phyloP scores from a whole-genome alignment of 2,113 vertebrate genomes.

The Varanus komodoensis region DNA sequence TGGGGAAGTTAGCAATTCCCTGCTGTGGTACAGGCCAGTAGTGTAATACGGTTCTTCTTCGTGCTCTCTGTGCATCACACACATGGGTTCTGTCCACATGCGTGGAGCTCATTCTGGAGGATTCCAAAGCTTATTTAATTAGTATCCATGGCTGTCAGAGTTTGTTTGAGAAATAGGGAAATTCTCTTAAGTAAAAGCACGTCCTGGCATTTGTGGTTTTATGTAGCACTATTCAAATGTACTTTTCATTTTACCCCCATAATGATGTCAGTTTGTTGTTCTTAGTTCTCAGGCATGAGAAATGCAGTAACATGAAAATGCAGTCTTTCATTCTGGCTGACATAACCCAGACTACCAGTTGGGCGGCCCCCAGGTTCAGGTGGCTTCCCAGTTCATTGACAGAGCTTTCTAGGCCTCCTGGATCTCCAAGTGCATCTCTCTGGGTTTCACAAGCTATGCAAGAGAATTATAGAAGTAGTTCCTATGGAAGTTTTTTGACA shows the following conservation, averaged over 20 bases:
- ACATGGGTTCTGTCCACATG: too few relatives aligned
- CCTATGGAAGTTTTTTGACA: neutral
- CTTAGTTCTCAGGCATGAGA: neutral
- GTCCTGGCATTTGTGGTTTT: neutral
- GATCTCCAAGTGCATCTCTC: neutral
- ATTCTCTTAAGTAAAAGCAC: neutral
- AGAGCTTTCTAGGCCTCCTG: neutral
- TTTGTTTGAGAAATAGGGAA: neutral
- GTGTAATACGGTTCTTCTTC: neutral
- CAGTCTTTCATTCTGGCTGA: neutral
- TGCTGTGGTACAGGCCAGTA: neutral
- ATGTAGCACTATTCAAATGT: neutral
- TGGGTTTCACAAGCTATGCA: neutral
- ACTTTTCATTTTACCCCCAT: neutral
- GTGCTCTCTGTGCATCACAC: too few relatives aligned
- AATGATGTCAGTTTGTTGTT: neutral
- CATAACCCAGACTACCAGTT: too few relatives aligned
- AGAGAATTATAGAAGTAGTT: neutral
- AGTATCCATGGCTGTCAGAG: neutral
- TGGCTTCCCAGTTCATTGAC: neutral
- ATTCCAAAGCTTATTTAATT: too few relatives aligned
- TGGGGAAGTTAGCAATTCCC: neutral
- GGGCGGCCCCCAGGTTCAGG: too few relatives aligned
- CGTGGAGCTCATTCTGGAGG: too few relatives aligned
- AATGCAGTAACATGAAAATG: neutral